Evolutionary conservation across 2,888 invertebrate species (phyloP).

Genomic region (Nemotelus pantherinus): DNA sequence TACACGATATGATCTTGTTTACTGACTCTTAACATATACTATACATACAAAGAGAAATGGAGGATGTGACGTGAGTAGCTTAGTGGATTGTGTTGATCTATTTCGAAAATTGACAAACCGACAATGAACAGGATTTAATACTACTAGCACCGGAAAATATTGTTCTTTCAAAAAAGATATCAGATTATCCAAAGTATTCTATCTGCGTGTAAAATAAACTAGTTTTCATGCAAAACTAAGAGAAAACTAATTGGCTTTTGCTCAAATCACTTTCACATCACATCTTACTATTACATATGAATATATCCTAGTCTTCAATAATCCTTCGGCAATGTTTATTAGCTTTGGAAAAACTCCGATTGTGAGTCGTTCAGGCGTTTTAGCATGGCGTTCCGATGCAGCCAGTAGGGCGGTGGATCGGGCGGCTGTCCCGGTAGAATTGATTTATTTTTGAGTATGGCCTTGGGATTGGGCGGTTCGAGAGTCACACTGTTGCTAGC

Average conservation of each 20-base stretch:
- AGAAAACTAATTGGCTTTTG: too few relatives aligned
- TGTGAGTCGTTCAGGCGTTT: constrained; percentile 64
- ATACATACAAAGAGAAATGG: constrained; percentile 15
- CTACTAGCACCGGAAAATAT: too few relatives aligned
- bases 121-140: too few relatives aligned
- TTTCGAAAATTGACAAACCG: too few relatives aligned
- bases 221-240: too few relatives aligned
- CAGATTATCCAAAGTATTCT: too few relatives aligned
- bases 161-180: too few relatives aligned
- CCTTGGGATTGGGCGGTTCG: constrained; percentile 62
- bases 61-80: neutral
- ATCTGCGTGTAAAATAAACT: too few relatives aligned
- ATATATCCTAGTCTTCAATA: too few relatives aligned
- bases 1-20: constrained; percentile 32
- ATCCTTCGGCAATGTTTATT: constrained; percentile 53
- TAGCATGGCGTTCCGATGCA: constrained; percentile 65
- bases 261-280: too few relatives aligned
- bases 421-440: constrained; percentile 63
- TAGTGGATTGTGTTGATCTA: too few relatives aligned
- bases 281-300: too few relatives aligned
- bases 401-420: constrained; percentile 65
- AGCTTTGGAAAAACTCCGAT: constrained; percentile 68
- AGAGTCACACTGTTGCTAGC: constrained; percentile 56
- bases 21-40: constrained; percentile 19
- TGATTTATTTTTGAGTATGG: constrained; percentile 70